These are phyloP conservation scores for Sardina pilchardus DNA, from an alignment of 2,113 vertebrate genomes.

Conservation along the genomic window DNA sequence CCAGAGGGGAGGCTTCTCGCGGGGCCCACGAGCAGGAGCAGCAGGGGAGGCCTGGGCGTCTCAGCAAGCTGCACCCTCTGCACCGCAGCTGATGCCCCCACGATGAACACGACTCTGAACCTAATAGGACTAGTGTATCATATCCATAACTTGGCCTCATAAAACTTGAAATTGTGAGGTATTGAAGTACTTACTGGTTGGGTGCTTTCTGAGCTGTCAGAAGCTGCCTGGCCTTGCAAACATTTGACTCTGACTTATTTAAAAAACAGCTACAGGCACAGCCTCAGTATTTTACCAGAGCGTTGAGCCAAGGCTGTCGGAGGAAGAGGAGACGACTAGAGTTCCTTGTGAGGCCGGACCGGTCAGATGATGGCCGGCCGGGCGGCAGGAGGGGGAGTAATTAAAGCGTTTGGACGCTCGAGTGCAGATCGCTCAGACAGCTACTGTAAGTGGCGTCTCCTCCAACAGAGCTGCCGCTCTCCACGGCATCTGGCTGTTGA, in stretches of 20 bases:
- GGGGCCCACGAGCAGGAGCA: not conserved
- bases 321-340: not conserved
- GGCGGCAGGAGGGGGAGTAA: constrained; percentile 18
- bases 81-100: not conserved
- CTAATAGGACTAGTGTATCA: not conserved
- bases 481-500: not conserved
- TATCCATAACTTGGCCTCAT: not conserved
- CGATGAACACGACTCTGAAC: not conserved
- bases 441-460: constrained; percentile 30
- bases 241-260: too few relatives aligned
- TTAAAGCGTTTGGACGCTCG: constrained; percentile 32
- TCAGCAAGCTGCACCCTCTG: not conserved
- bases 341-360: not conserved
- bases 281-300: not conserved
- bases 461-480: not conserved
- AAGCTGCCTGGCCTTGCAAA: not conserved
- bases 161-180: too few relatives aligned
- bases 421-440: constrained; percentile 32
- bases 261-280: not conserved
- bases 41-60: not conserved
- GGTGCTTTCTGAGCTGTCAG: not conserved
- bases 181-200: too few relatives aligned
- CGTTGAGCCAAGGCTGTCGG: not conserved
- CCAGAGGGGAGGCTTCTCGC: not conserved
- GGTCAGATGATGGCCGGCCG: not conserved